Evolutionary conservation across 1,140 invertebrate species (phyloP), one percentile per base, ranked within the genome.

Genomic region (Calycopis cecrops): DNA sequence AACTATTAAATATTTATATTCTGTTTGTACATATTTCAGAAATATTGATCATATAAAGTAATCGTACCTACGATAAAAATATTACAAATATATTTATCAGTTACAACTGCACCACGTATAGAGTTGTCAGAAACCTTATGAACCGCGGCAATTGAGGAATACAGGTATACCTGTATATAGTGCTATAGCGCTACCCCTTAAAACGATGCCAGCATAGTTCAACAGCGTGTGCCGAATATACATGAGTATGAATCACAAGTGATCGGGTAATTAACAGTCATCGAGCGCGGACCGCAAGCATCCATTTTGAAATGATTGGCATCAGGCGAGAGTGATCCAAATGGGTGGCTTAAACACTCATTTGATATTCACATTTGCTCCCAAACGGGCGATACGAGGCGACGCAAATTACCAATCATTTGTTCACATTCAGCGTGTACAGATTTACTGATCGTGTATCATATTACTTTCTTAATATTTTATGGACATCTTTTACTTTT

Each of bases 321-420:
- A 71, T 69, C 59, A 63, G 64, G 63, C 65, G 73, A 73, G 69
- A 79, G 72, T 77, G 80, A 80, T 82, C 79, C 73, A 75, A 81
- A 80, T 79, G 73, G 71, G 67, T 67, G 63, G 80, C 73, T 80
- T 81, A 79, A 80, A 79, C 65, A 73, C 73, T 82, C 77, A 82
- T 85, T 80, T 82, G 68, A 79, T 82, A 85, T 85, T 82, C 76
- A 79, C 71, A 76, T 79, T 80, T 69, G 69, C 62, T 71, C 47
- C 61, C 58, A 72, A 75, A 70, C 55, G 72, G 62, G 63, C 72
- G 66, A 61, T 71, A 59, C 71, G 66, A 53, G 67, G 64, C 62
- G 61, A 73, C 55, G 65, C 67, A 76, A 79, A 82, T 85, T 76
- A 73, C 70, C 64, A 67, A 65, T 74, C 73, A 80, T 83, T 83